Conservation (phyloP, 2,797 vertebrate species). For the Hephaestus fuliginosus region DNA sequence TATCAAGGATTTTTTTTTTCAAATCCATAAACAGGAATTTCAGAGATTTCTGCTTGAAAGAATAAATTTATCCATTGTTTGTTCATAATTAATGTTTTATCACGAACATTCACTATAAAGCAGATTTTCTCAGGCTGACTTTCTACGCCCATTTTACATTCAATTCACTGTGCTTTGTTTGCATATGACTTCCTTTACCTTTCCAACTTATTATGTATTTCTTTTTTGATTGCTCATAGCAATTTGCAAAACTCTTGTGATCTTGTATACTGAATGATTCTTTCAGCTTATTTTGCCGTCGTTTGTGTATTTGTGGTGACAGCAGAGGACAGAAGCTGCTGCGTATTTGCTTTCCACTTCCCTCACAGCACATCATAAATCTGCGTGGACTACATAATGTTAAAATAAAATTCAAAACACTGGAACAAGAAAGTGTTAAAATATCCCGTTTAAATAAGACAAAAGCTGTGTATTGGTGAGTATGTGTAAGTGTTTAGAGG, state of each 20-base stretch:
- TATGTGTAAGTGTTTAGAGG: slow-evolving; percentile 13
- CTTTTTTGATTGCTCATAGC: background rate
- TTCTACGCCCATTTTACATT: slow-evolving; percentile 4
- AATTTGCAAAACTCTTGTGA: background rate
- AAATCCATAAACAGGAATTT: slow-evolving; percentile 22
- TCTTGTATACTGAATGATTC: background rate
- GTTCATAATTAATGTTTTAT: slow-evolving; percentile 25
- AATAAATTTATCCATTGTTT: slow-evolving; percentile 10
- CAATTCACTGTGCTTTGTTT: slow-evolving; percentile 4
- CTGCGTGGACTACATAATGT: background rate
- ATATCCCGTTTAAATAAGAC: background rate
- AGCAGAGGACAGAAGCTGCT: background rate
- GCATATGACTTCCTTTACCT: background rate
- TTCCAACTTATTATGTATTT: background rate
- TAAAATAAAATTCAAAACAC: background rate
- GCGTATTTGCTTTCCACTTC: background rate
- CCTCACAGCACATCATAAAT: background rate
- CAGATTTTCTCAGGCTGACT: slow-evolving; percentile 11
- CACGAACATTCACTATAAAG: background rate
- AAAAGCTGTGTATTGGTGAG: background rate
- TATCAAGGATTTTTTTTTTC: slow-evolving; percentile 21
- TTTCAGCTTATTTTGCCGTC: background rate
- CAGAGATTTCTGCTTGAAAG: slow-evolving; percentile 21
- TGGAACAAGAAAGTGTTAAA: background rate
- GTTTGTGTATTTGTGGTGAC: slow-evolving; percentile 5